Evolutionary conservation across 2,888 invertebrate genomes (phyloP).

Genomic region (Scrobipalpa costella): DNA sequence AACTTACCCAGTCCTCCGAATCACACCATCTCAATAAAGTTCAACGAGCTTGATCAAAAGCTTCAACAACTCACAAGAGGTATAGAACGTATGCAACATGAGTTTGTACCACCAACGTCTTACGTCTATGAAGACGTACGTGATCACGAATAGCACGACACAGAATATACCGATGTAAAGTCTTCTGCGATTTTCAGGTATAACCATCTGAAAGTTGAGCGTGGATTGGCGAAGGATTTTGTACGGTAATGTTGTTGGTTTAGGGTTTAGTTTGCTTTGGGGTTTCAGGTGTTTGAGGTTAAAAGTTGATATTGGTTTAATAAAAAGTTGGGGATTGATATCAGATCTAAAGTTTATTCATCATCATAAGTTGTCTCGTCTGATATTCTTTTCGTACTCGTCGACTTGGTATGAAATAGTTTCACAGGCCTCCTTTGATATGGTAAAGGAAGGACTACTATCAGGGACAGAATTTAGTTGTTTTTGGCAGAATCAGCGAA

Average conservation of each 20-base stretch:
- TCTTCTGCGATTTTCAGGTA: slow-evolving; percentile 59
- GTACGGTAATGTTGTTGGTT: background rate
- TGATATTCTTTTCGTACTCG: no score
- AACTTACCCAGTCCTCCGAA: slow-evolving; percentile 42
- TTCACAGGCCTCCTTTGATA: no score
- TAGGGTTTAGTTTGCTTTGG: background rate
- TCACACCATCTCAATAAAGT: slow-evolving; percentile 59
- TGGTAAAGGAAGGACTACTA: no score
- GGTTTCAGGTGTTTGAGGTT: background rate
- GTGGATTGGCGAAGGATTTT: slow-evolving; percentile 25
- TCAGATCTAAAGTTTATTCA: no score
- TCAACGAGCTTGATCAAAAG: slow-evolving; percentile 71
- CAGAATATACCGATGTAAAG: slow-evolving; percentile 56
- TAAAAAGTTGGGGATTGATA: no score
- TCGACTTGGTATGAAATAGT: no score
- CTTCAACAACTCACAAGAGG: slow-evolving; percentile 68
- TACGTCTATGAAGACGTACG: slow-evolving; percentile 62
- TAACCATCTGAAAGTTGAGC: slow-evolving; percentile 67
- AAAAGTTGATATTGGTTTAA: background rate
- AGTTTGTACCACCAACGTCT: slow-evolving; percentile 69
- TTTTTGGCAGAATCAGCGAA: no score
- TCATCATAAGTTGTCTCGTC: no score
- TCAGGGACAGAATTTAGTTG: no score
- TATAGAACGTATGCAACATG: slow-evolving; percentile 65
- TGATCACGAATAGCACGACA: slow-evolving; percentile 50